Evolutionary conservation across 2,888 invertebrate species (phyloP).

Genomic region (Anticlea derivata): DNA sequence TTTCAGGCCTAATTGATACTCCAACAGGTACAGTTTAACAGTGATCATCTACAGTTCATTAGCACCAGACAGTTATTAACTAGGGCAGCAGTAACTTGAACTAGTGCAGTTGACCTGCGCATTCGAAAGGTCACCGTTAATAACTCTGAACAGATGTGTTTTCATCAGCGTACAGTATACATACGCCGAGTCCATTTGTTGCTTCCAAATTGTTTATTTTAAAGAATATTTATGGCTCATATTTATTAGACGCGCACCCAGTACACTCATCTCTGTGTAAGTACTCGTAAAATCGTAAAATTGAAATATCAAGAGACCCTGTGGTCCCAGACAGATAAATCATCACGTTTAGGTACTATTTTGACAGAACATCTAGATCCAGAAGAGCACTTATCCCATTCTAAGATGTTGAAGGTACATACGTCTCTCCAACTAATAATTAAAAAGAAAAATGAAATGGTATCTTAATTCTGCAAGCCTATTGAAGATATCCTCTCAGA

Average conservation of each 20-base stretch:
- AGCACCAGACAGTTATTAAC: conserved; percentile 13
- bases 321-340: not conserved
- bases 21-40: not conserved
- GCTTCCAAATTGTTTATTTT: conserved; percentile 8
- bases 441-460: too few relatives aligned
- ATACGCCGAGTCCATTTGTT: conserved; percentile 7
- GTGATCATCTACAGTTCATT: conserved; percentile 6
- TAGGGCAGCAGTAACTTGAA: conserved; percentile 25
- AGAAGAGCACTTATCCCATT: too few relatives aligned
- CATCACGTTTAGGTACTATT: not conserved
- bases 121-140: conserved; percentile 27
- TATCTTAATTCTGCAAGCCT: too few relatives aligned
- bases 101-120: conserved; percentile 28
- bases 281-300: not conserved
- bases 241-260: conserved; percentile 1
- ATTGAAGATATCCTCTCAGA: too few relatives aligned
- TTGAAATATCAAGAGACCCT: not conserved
- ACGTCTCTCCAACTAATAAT: too few relatives aligned
- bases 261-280: conserved; percentile 1
- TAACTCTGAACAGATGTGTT: conserved; percentile 18
- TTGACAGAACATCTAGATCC: too few relatives aligned
- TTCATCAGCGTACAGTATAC: conserved; percentile 11
- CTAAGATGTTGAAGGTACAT: too few relatives aligned
- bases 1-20: not conserved
- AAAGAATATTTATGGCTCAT: conserved; percentile 9